Evolutionary conservation across 2,888 invertebrate species (phyloP).

Genomic region (Eristalinus sepulchralis): DNA sequence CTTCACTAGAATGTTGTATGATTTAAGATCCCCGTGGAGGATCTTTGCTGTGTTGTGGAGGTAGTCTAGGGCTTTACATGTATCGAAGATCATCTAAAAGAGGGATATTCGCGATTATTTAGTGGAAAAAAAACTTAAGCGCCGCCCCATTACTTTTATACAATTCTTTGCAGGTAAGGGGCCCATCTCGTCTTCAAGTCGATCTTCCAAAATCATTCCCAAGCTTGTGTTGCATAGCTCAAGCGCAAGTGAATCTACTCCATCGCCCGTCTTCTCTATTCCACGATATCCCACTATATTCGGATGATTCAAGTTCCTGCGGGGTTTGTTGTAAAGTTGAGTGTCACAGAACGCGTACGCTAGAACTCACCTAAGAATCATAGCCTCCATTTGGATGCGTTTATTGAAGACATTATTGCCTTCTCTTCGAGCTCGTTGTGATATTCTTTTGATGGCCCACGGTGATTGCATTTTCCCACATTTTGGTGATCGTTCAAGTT

Average conservation of each 20-base stretch:
- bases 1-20: constrained; percentile 90
- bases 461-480: constrained; percentile 88
- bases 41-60: constrained; percentile 87
- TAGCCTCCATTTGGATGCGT: constrained; percentile 87
- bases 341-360: neutral
- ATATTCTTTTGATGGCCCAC: constrained; percentile 91
- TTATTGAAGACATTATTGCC: constrained; percentile 78
- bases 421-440: constrained; percentile 79
- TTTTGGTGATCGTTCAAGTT: constrained; percentile 87
- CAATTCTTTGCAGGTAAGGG: constrained; percentile 85
- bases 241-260: constrained; percentile 86
- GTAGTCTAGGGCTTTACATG: constrained; percentile 88
- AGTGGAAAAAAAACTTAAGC: neutral
- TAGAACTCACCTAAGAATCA: constrained; percentile 83
- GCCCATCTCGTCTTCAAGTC: constrained; percentile 82
- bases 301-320: constrained; percentile 86
- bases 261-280: constrained; percentile 78
- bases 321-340: neutral
- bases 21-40: constrained; percentile 92
- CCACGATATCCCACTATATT: constrained; percentile 90
- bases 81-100: constrained; percentile 84
- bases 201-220: constrained; percentile 88
- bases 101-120: neutral
- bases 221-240: constrained; percentile 88
- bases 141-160: constrained; percentile 81